A percentile compares a stretch with the other conserved stretches of the same genome.
Conservation (phyloP, 1,140 invertebrate species). For the Calycopis cecrops region DNA sequence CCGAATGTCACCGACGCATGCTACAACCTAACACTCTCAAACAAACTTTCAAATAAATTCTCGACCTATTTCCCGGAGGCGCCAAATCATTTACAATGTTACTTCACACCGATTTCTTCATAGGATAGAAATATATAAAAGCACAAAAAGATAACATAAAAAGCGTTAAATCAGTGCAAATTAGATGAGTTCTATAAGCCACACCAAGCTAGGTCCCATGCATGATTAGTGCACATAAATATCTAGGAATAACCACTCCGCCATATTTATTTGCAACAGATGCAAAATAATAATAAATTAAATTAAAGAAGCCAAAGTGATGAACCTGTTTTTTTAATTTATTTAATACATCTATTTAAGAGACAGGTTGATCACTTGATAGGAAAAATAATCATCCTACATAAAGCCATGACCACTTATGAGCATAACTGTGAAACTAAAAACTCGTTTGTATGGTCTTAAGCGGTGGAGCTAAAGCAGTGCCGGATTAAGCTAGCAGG, state of each 20-base stretch:
- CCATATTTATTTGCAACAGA: constrained; percentile 3
- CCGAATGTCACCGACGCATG: constrained; percentile 23
- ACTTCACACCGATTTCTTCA: constrained; percentile 69
- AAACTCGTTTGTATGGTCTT: too few species aligned
- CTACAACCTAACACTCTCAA: background rate
- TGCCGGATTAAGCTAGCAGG: too few species aligned
- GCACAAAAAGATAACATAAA: constrained; percentile 41
- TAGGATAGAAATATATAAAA: constrained; percentile 37
- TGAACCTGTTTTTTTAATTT: background rate
- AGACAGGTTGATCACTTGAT: background rate
- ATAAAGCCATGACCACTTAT: background rate
- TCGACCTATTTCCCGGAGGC: constrained; percentile 63
- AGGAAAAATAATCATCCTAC: background rate
- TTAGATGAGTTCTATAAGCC: constrained; percentile 48
- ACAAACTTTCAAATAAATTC: background rate
- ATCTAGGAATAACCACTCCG: constrained; percentile 18
- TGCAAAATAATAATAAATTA: constrained; percentile 7
- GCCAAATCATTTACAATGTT: constrained; percentile 59
- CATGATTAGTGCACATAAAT: constrained; percentile 22
- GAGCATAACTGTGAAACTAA: too few species aligned
- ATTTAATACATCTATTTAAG: too few species aligned
- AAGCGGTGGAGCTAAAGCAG: too few species aligned
- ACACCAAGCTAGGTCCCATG: constrained; percentile 32
- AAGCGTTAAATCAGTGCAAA: constrained; percentile 51
- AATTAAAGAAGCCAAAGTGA: constrained; percentile 6